Conservation (phyloP, 2,888 invertebrate species). For the Pharmacophagus antenor region DNA sequence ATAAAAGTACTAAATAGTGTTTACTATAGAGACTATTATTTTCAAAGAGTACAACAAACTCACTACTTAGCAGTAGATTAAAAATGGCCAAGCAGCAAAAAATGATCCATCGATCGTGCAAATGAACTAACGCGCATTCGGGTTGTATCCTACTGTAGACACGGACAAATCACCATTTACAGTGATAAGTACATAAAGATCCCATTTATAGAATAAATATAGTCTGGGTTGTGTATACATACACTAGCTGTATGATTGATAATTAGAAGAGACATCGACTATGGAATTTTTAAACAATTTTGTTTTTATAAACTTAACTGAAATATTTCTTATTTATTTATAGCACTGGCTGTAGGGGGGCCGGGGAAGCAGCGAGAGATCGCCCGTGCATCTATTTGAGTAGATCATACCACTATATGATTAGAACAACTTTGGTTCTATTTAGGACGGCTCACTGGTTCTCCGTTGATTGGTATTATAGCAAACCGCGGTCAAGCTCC, state of each 20-base stretch:
- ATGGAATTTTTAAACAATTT: background rate
- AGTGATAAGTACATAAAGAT: constrained; percentile 63
- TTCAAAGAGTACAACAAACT: background rate
- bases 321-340: background rate
- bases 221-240: too few relatives aligned
- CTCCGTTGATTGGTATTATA: constrained; percentile 52
- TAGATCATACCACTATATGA: constrained; percentile 45
- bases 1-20: background rate
- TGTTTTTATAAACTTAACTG: too few relatives aligned
- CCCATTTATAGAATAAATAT: constrained; percentile 40
- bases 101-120: constrained; percentile 5
- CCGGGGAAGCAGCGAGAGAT: background rate
- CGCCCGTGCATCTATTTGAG: background rate
- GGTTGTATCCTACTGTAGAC: constrained; percentile 34
- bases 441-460: constrained; percentile 60
- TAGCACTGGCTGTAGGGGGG: constrained; percentile 1
- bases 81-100: constrained; percentile 3
- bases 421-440: constrained; percentile 49
- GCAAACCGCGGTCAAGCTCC: constrained; percentile 70
- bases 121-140: constrained; percentile 10
- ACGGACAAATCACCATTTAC: constrained; percentile 70
- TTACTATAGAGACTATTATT: background rate
- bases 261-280: background rate
- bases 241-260: too few relatives aligned
- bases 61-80: constrained; percentile 2